Evolutionary conservation across 2,113 vertebrate species (phyloP), one percentile per base, ranked within the genome.

Genomic region (Pipa parva): DNA sequence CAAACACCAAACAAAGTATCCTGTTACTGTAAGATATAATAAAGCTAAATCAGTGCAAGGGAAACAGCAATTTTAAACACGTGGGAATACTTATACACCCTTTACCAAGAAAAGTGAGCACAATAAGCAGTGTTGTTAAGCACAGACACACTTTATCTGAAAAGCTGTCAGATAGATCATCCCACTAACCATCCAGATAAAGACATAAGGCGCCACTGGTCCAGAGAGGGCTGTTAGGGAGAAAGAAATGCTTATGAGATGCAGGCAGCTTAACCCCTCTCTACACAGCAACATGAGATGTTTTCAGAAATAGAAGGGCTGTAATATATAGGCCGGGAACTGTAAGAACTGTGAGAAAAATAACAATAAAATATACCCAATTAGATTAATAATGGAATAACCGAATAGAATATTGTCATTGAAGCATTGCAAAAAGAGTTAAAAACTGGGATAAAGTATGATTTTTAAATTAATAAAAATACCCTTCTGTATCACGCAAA

Each of bases 131-230:
- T 20, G 55, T 29, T 36, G 33, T 42, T 52, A 42, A 65, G 63
- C 18, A 65, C 33, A 64, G 21, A 50, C 54, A 59, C 28, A 39
- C 18, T 57, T 68, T 68, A 68, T 68, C 64, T 46, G 36, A 58
- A 21, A 42, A 59, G 46, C 56, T 67, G 64, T 59, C 64, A 68
- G 33, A 59, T 51, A 68, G 64, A 68, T 68, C 64, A 50, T 42
- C 49, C 45, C 46, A n/a, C 56, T 68, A 27, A 42, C 28, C 56
- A 48, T 22, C 2, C 28, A 59, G 64, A 68, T 68, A 68, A 68
- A 55, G 46, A 46, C 42, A 33, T 49, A 29, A 59, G 64, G 64
- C 64, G 56, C 64, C 64, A 51, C 29, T 37, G 56, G 64, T 21
- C 51, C 63, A 56, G 5, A 10, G 42, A 48, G 26, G 33, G 63